These are phyloP conservation scores for Calidris pygmaea DNA, from an alignment of 2,113 vertebrate species.

Conservation along the genomic window DNA sequence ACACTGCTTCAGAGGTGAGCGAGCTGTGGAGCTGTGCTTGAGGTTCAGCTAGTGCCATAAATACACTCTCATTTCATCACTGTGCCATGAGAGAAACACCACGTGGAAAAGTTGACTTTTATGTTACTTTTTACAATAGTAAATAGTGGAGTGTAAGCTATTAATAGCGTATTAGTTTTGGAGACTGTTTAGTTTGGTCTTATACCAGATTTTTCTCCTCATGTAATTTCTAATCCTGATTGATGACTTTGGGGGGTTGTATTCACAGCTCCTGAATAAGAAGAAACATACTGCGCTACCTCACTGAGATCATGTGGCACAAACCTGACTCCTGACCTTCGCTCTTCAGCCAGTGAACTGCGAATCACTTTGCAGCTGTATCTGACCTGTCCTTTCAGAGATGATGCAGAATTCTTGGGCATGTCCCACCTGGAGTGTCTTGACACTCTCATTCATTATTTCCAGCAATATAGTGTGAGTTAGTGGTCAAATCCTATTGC, in stretches of 20 bases:
- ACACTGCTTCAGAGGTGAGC: neutral
- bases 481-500: neutral
- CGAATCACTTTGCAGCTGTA: neutral
- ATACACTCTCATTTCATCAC: slow-evolving; percentile 30
- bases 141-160: slow-evolving; percentile 40
- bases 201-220: slow-evolving; percentile 38
- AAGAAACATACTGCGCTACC: neutral
- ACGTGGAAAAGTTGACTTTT: slow-evolving; percentile 36
- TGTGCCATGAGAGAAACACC: slow-evolving; percentile 8
- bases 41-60: slow-evolving; percentile 14
- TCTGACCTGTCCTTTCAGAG: neutral
- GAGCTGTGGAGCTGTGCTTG: neutral
- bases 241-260: neutral
- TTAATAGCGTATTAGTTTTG: slow-evolving; percentile 46
- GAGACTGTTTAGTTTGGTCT: slow-evolving; percentile 48
- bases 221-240: slow-evolving; percentile 56
- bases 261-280: slow-evolving; percentile 35
- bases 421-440: slow-evolving; percentile 16
- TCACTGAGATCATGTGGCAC: neutral
- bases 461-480: neutral
- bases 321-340: neutral
- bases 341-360: neutral
- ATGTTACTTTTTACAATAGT: slow-evolving; percentile 29
- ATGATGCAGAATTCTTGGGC: slow-evolving; percentile 21
- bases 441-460: neutral